Evolutionary conservation across 2,888 invertebrate species (phyloP).

Genomic region (Rugalucina vietnamica): DNA sequence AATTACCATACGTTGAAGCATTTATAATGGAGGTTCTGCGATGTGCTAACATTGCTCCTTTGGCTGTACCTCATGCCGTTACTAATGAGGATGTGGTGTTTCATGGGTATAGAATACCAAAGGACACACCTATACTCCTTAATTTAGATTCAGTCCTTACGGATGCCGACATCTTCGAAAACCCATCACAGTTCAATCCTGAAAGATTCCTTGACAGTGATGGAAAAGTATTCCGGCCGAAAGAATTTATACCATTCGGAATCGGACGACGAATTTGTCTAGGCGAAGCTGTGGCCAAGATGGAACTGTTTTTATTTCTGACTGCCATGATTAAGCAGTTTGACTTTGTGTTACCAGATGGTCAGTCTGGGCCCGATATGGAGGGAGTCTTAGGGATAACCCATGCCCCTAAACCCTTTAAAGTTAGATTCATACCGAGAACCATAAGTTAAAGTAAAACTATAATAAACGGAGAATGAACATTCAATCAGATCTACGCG

Average conservation of each 20-base stretch:
- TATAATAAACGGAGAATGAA: no score
- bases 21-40: conserved; percentile 78
- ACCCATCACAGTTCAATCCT: conserved; percentile 77
- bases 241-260: conserved; percentile 66
- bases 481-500: no score
- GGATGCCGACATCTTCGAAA: conserved; percentile 63
- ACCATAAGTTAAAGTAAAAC: background rate
- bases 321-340: conserved; percentile 45
- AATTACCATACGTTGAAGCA: conserved; percentile 49
- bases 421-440: background rate
- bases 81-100: conserved; percentile 45
- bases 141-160: conserved; percentile 51
- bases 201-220: conserved; percentile 77
- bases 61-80: conserved; percentile 75
- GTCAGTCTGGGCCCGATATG: background rate
- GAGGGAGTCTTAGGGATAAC: background rate
- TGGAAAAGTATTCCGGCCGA: conserved; percentile 40
- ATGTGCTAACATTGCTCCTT: conserved; percentile 79
- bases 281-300: conserved; percentile 53
- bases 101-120: conserved; percentile 73
- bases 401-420: background rate
- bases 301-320: conserved; percentile 62
- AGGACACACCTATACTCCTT: conserved; percentile 66
- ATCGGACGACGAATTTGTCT: conserved; percentile 69
- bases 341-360: conserved; percentile 2